Evolutionary conservation across 2,113 vertebrate species (phyloP).

Genomic region (Delphinapterus leucas): DNA sequence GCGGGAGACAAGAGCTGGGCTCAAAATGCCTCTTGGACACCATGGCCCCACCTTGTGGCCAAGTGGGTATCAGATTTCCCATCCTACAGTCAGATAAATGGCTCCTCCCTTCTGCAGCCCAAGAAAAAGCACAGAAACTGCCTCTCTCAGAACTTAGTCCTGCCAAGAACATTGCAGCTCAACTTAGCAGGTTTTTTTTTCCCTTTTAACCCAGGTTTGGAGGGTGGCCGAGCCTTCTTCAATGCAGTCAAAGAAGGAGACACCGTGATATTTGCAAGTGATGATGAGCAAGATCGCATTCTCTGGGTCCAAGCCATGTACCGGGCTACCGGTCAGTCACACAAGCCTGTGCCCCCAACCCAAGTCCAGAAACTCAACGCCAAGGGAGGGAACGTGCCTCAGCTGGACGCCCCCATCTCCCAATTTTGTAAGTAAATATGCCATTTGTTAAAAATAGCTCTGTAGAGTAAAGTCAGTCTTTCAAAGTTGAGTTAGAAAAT

Average conservation of each 20-base stretch:
- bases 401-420: slow-evolving; percentile 97
- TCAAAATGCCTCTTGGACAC: not conserved
- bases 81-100: not conserved
- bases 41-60: not conserved
- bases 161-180: not conserved
- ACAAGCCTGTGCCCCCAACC: slow-evolving; percentile 97
- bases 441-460: slow-evolving; percentile 66
- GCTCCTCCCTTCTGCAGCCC: not conserved
- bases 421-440: slow-evolving; percentile 97
- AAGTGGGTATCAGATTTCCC: not conserved
- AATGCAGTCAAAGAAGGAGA: slow-evolving; percentile 99
- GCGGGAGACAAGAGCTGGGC: not conserved
- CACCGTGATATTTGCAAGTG: slow-evolving; percentile 98
- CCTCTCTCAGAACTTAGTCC: not conserved
- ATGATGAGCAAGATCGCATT: slow-evolving; percentile 98
- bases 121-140: not conserved
- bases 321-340: slow-evolving; percentile 96
- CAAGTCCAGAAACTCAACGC: slow-evolving; percentile 99
- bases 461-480: slow-evolving; percentile 64
- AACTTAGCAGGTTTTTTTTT: not conserved
- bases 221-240: slow-evolving; percentile 97
- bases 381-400: slow-evolving; percentile 93
- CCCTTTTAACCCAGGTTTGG: slow-evolving; percentile 87
- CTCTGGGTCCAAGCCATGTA: slow-evolving; percentile 99
- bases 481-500: slow-evolving; percentile 16